Conservation (phyloP, 2,888 invertebrate species). For the Thymelicus lineola region DNA sequence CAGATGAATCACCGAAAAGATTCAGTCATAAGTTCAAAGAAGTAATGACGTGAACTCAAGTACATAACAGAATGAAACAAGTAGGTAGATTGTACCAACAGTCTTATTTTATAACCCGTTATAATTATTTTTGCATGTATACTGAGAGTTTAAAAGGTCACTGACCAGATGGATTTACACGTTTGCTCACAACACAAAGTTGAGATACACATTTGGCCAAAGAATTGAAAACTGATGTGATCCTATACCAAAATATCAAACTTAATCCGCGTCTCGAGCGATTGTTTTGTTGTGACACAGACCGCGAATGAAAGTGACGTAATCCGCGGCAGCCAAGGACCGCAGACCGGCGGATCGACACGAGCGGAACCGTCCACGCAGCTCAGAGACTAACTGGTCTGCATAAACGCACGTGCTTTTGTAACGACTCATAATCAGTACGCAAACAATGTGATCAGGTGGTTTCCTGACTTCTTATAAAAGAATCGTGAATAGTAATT, state of each 20-base stretch:
- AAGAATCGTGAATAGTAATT: conserved; percentile 11
- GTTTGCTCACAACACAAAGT: neutral
- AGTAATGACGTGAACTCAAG: conserved; percentile 72
- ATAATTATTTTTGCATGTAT: neutral
- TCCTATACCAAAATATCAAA: neutral
- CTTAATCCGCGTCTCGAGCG: conserved; percentile 34
- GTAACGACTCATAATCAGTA: conserved; percentile 59
- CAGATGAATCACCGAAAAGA: conserved; percentile 67
- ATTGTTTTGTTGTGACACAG: conserved; percentile 61
- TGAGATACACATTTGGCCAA: neutral
- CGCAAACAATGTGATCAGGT: conserved; percentile 54
- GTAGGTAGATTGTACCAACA: conserved; percentile 41
- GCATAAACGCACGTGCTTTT: conserved; percentile 68
- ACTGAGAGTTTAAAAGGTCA: neutral
- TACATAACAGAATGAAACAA: conserved; percentile 27
- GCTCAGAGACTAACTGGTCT: conserved; percentile 58
- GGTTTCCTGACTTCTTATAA: conserved; percentile 39
- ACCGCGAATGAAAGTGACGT: conserved; percentile 67
- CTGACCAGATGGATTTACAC: neutral
- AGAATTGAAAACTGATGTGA: neutral
- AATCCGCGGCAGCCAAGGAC: conserved; percentile 56
- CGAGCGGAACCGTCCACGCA: conserved; percentile 51
- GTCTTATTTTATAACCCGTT: neutral
- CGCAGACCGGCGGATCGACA: conserved; percentile 44
- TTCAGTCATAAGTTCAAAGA: conserved; percentile 68